Percentiles rank a stretch among this genome's conserved stretches.
Evolutionary conservation across 2,797 vertebrate species (phyloP).

Genomic region (Myripristis jacobus): DNA sequence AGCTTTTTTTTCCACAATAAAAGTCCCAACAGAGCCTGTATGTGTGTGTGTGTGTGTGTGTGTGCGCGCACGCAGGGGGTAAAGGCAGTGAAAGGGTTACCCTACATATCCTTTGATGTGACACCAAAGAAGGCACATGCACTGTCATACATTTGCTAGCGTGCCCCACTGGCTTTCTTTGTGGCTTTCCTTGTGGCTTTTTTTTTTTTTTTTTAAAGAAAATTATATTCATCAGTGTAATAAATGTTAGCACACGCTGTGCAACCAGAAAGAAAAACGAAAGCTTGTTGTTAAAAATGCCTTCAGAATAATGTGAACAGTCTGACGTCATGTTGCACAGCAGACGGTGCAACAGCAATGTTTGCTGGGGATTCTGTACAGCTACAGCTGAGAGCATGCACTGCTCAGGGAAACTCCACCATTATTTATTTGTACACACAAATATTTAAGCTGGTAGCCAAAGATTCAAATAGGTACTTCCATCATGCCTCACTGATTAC

Average conservation of each 20-base stretch:
- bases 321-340: conserved; percentile 41
- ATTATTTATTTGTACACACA: conserved; percentile 42
- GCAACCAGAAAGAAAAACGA: not conserved
- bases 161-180: not conserved
- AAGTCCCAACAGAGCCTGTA: conserved; percentile 52
- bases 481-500: conserved; percentile 54
- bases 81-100: conserved; percentile 43
- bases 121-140: conserved; percentile 17
- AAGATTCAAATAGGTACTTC: conserved; percentile 53
- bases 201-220: not conserved
- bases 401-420: conserved; percentile 22
- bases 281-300: not conserved
- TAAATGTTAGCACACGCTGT: not conserved
- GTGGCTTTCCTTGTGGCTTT: not conserved
- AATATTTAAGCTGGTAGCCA: conserved; percentile 35
- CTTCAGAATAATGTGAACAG: conserved; percentile 4
- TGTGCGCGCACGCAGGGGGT: too few relatives aligned
- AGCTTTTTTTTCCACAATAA: conserved; percentile 78
- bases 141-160: conserved; percentile 27
- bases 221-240: conserved; percentile 1
- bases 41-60: too few relatives aligned
- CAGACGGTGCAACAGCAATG: conserved; percentile 17
- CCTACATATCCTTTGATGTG: conserved; percentile 25
- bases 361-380: conserved; percentile 22
- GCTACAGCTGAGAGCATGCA: conserved; percentile 12